These are phyloP conservation scores for Mola mola DNA, from an alignment of 2,113 vertebrate species.

Conservation along the genomic window DNA sequence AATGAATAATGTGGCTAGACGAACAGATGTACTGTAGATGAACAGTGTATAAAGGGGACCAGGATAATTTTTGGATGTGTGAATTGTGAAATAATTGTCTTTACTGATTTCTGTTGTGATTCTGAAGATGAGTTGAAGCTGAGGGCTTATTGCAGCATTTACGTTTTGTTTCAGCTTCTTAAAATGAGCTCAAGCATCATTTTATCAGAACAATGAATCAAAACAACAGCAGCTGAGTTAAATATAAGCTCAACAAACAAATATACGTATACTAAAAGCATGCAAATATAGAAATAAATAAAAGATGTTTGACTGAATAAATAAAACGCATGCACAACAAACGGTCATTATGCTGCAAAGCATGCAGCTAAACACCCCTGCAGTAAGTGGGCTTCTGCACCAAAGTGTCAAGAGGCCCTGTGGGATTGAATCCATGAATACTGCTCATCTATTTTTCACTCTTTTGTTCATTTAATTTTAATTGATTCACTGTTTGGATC, in stretches of 20 bases:
- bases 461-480: not conserved
- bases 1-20: too few relatives aligned
- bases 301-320: not conserved
- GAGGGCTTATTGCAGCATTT: too few relatives aligned
- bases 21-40: too few relatives aligned
- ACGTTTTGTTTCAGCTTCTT: not conserved
- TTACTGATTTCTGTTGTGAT: not conserved
- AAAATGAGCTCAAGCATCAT: not conserved
- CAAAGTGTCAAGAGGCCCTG: too few relatives aligned
- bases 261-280: too few relatives aligned
- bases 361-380: not conserved
- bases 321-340: not conserved
- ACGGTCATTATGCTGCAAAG: too few relatives aligned
- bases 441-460: not conserved
- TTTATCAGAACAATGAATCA: not conserved
- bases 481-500: not conserved
- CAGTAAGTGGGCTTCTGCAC: too few relatives aligned
- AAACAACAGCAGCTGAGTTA: not conserved
- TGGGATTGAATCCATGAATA: not conserved
- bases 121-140: conserved; percentile 3
- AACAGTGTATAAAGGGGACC: not conserved
- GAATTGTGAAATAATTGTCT: conserved; percentile 1
- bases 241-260: not conserved
- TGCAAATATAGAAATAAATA: too few relatives aligned
- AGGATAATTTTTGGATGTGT: not conserved